Evolutionary conservation across 92 coral and sea anemone genomes (phyloP), one percentile per base, ranked within the genome.

Genomic region (Palythoa caribaeorum): DNA sequence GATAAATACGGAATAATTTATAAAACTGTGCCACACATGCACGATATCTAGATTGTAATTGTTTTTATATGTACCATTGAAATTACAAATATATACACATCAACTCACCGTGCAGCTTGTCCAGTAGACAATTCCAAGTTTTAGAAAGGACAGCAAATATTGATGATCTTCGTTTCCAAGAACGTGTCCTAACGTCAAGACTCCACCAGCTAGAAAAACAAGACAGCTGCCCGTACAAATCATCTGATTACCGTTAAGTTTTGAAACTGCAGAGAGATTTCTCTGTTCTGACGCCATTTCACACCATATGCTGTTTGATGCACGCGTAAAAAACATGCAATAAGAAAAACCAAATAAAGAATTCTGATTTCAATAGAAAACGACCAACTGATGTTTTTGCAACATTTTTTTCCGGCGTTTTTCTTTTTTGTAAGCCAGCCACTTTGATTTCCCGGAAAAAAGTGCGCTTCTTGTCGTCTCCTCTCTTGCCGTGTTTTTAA

Each of bases 151-250:
- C 0, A 14, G 60, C 5, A 63, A 63, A 63, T 20, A n/a, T 11
- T 20, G 44, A 20, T 40, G 74, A 1, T 68, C 37, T 68, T 76
- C 63, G 2, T 81, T 36, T 13, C 76, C 86, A n/a, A 81, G 60
- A 28, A 39, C 65, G 19, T 21, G 15, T 21, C 86, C 86, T 10
- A 81, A 47, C 12, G 55, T 60, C 9, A 81, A 48, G 12, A 81
- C 76, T 81, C 86, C 86, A 4, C 86, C 86, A 10, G 86, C 73
- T 9, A 81, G 86, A 7, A 81, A 65, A 15, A 81, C 39, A 3
- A 81, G 73, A 2, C 86, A 81, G 37, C 86, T 81, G 7, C 86
- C 86, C 38, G 86, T 68, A 39, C 76, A 81, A 66, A 81, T 66
- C 76, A 81, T 40, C 50, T 81, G 86, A 37, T 68, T 81, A 28